These are phyloP conservation scores for Plectrocnemia conspersa DNA, from an alignment of 1,140 invertebrate genomes.

Conservation along the genomic window DNA sequence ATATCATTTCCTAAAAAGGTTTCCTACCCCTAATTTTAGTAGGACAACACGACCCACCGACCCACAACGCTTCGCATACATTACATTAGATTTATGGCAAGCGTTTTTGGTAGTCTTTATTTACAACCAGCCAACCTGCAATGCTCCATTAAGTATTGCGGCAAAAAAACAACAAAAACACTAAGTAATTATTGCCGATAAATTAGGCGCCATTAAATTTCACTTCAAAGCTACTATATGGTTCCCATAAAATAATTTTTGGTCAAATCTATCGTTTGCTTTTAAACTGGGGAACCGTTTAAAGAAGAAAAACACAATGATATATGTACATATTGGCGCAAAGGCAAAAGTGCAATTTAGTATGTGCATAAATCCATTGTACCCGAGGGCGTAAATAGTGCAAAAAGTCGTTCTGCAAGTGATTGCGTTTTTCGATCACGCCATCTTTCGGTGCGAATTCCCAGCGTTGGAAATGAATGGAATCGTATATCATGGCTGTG, in stretches of 20 bases:
- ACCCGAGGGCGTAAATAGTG: constrained; percentile 18
- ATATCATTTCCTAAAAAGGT: background rate
- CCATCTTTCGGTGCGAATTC: too few species aligned
- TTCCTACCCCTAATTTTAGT: background rate
- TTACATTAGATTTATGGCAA: constrained; percentile 22
- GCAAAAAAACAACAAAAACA: too few species aligned
- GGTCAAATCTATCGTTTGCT: too few species aligned
- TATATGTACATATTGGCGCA: too few species aligned
- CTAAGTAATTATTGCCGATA: too few species aligned
- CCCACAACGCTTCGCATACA: constrained; percentile 17
- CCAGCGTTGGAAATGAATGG: constrained; percentile 15
- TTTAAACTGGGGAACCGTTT: too few species aligned
- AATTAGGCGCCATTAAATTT: too few species aligned
- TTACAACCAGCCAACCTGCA: constrained; percentile 16
- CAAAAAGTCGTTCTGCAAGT: constrained; percentile 12
- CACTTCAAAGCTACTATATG: background rate
- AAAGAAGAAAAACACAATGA: too few species aligned
- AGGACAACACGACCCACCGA: constrained; percentile 3
- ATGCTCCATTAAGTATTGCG: constrained; percentile 20
- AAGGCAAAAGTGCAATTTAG: constrained; percentile 13
- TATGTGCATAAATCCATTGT: constrained; percentile 19
- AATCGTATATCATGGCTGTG: constrained; percentile 24
- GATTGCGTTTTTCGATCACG: constrained; percentile 17
- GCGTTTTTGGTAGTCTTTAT: constrained; percentile 24
- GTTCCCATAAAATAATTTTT: background rate